These are phyloP conservation scores for Chaetoderma sp. DNA, from an alignment of 2,888 invertebrate genomes.

Conservation along the genomic window DNA sequence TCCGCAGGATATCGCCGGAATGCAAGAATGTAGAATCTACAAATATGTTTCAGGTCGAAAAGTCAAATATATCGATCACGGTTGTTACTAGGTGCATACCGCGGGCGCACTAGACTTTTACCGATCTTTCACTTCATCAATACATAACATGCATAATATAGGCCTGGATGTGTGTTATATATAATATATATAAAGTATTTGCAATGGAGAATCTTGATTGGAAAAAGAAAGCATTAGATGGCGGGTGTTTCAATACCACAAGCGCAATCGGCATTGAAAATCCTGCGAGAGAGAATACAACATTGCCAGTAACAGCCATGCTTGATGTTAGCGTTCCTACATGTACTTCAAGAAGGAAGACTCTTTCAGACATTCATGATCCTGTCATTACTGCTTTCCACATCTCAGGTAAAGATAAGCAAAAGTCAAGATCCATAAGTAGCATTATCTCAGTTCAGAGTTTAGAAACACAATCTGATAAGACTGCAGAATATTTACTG, in stretches of 20 bases:
- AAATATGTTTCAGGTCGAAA: too few relatives aligned
- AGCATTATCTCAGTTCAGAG: not conserved
- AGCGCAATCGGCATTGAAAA: not conserved
- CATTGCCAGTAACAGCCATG: not conserved
- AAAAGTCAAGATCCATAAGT: not conserved
- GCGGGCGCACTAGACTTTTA: too few relatives aligned
- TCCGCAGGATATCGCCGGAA: too few relatives aligned
- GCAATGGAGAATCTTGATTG: slow-evolving; percentile 21
- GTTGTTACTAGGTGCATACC: too few relatives aligned
- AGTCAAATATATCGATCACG: too few relatives aligned
- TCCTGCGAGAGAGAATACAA: too few relatives aligned
- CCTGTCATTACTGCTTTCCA: not conserved
- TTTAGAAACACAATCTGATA: not conserved
- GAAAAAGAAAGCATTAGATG: slow-evolving; percentile 11
- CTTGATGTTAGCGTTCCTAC: not conserved
- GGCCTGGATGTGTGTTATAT: too few relatives aligned
- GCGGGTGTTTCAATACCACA: slow-evolving; percentile 4
- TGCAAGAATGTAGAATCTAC: too few relatives aligned
- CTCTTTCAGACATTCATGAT: not conserved
- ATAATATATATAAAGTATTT: slow-evolving; percentile 8
- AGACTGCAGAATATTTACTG: not conserved
- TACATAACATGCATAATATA: too few relatives aligned
- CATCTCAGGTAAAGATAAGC: not conserved
- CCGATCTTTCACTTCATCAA: too few relatives aligned
- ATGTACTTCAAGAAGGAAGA: not conserved